Conservation (phyloP, 2,888 invertebrate genomes). For the Apamea epomidion region DNA sequence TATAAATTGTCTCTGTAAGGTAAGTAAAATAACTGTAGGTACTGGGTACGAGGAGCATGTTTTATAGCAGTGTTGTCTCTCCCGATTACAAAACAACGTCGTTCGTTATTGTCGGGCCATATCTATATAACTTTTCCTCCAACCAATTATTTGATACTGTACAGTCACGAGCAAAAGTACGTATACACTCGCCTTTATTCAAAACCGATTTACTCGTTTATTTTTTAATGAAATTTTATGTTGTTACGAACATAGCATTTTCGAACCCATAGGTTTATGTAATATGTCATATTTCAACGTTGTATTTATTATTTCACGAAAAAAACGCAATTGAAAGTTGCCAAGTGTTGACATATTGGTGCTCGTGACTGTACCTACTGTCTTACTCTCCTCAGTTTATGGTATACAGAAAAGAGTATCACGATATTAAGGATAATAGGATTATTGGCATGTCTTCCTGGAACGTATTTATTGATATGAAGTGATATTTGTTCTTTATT, state of each 20-base stretch:
- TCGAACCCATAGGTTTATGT: no score
- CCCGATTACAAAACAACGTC: slow-evolving; percentile 56
- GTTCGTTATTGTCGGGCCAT: slow-evolving; percentile 41
- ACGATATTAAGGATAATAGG: neutral
- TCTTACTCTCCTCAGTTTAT: slow-evolving; percentile 21
- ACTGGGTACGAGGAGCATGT: slow-evolving; percentile 4
- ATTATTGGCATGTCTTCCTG: slow-evolving; percentile 12
- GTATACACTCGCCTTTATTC: no score
- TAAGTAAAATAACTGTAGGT: slow-evolving; percentile 11
- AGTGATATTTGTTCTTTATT: neutral
- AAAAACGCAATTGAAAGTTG: no score
- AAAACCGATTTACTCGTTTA: no score
- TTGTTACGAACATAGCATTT: no score
- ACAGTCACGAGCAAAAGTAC: no score
- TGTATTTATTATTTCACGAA: no score
- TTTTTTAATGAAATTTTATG: no score
- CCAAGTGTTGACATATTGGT: no score
- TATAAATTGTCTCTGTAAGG: slow-evolving; percentile 11
- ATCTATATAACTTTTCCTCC: slow-evolving; percentile 46
- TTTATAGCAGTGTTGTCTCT: slow-evolving; percentile 50
- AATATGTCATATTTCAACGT: no score
- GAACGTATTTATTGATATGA: neutral
- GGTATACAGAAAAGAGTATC: slow-evolving; percentile 10
- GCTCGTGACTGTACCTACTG: neutral
- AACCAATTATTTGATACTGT: slow-evolving; percentile 57